Conservation (phyloP, 2,888 invertebrate genomes). For the Chromoteleia sp. region DNA sequence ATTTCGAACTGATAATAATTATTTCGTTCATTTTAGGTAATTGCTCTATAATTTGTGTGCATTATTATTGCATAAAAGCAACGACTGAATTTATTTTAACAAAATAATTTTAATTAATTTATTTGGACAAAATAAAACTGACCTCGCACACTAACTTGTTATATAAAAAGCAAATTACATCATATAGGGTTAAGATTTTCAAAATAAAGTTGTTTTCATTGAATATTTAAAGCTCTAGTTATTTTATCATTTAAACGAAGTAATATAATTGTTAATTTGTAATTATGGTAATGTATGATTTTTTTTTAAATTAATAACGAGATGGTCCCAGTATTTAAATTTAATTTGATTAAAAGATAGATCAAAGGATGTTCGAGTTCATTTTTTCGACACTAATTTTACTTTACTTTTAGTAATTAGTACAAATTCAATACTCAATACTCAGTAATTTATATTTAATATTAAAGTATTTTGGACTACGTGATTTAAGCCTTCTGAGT, state of each 20-base stretch:
- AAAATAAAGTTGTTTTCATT: not conserved
- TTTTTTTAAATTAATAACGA: no score
- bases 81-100: not conserved
- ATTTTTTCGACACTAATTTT: no score
- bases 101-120: conserved; percentile 2
- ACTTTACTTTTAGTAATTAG: no score
- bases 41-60: not conserved
- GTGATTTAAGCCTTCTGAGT: not conserved
- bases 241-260: not conserved
- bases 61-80: not conserved
- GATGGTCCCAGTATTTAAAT: no score
- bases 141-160: not conserved
- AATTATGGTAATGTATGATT: no score
- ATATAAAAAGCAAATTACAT: not conserved
- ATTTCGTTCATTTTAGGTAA: no score
- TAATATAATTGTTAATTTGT: not conserved
- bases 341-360: no score
- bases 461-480: not conserved
- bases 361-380: no score
- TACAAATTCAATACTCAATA: not conserved
- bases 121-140: conserved; percentile 2
- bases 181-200: not conserved
- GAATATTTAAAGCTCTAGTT: not conserved
- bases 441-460: not conserved
- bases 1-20: no score